Percentiles rank a stretch among this genome's conserved stretches.
phyloP scores from a whole-genome alignment of 2,797 vertebrate species.

The Molothrus ater region DNA sequence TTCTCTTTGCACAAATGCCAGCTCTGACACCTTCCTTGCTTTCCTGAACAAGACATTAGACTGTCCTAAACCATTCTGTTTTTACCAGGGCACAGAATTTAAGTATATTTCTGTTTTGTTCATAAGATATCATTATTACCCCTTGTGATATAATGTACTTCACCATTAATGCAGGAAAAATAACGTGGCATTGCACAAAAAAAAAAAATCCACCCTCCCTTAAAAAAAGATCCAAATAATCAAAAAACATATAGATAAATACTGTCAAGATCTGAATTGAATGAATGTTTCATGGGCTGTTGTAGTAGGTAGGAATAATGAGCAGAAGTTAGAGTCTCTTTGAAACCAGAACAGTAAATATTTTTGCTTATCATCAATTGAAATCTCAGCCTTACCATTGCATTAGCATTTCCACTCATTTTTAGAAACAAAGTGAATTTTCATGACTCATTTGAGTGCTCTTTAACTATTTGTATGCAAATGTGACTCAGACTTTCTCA shows the following conservation, averaged over 20 bases:
- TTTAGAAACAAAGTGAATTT: slow-evolving; percentile 58
- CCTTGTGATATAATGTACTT: not conserved
- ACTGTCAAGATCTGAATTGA: not conserved
- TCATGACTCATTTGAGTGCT: slow-evolving; percentile 57
- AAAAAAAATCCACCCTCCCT: not conserved
- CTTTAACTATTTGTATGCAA: slow-evolving; percentile 59
- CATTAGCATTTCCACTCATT: slow-evolving; percentile 41
- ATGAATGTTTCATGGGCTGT: not conserved
- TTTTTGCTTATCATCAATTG: slow-evolving; percentile 40
- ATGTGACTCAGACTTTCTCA: slow-evolving; percentile 29
- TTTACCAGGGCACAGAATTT: not conserved
- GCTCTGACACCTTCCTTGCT: not conserved
- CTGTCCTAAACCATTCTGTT: not conserved
- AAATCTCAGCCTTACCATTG: slow-evolving; percentile 33
- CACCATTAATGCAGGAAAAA: not conserved
- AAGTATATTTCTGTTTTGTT: not conserved
- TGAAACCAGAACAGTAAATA: slow-evolving; percentile 46
- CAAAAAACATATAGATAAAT: not conserved
- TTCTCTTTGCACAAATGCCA: not conserved
- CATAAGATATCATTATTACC: not conserved
- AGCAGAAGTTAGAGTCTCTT: slow-evolving; percentile 8
- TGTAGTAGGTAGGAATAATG: not conserved
- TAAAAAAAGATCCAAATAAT: not conserved
- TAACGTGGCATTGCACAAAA: not conserved
- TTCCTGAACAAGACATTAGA: not conserved